phyloP scores from a whole-genome alignment of 2,113 vertebrate species.

The Hymenochirus boettgeri region DNA sequence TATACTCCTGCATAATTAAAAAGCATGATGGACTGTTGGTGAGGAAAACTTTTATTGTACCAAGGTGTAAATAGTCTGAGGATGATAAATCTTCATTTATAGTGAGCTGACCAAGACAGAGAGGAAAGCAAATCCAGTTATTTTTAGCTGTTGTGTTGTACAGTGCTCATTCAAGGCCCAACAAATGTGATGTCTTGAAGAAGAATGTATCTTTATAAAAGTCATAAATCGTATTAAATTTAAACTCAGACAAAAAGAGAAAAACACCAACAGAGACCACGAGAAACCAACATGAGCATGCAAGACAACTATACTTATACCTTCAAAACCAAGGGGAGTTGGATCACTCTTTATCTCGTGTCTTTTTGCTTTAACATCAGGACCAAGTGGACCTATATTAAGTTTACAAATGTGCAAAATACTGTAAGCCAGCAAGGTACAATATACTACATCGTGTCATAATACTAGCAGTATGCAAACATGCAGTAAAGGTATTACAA shows the following conservation, averaged over 20 bases:
- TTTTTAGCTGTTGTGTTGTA: background rate
- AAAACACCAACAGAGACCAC: background rate
- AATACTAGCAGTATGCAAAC: too few relatives aligned
- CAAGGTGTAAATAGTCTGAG: too few relatives aligned
- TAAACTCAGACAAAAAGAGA: background rate
- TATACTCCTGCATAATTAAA: too few relatives aligned
- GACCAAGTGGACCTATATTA: conserved; percentile 76
- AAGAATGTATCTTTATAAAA: too few relatives aligned
- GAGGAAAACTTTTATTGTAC: too few relatives aligned
- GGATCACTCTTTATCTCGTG: conserved; percentile 92
- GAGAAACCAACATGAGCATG: conserved; percentile 47
- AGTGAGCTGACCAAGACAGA: background rate
- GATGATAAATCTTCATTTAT: too few relatives aligned
- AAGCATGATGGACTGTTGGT: too few relatives aligned
- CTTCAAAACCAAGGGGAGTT: conserved; percentile 88
- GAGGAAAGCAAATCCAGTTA: background rate
- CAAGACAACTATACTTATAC: conserved; percentile 62
- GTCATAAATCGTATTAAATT: too few relatives aligned
- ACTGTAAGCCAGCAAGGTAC: conserved; percentile 42
- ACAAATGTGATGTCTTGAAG: background rate
- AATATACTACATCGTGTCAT: too few relatives aligned
- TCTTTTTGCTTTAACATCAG: conserved; percentile 84
- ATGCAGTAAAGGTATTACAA: too few relatives aligned
- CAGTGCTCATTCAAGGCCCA: background rate
- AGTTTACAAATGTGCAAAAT: conserved; percentile 56